Percentiles rank a stretch among this genome's conserved stretches.
These are phyloP conservation scores for Cerceris ruficornis DNA, from an alignment of 2,888 invertebrate genomes.

Conservation along the genomic window DNA sequence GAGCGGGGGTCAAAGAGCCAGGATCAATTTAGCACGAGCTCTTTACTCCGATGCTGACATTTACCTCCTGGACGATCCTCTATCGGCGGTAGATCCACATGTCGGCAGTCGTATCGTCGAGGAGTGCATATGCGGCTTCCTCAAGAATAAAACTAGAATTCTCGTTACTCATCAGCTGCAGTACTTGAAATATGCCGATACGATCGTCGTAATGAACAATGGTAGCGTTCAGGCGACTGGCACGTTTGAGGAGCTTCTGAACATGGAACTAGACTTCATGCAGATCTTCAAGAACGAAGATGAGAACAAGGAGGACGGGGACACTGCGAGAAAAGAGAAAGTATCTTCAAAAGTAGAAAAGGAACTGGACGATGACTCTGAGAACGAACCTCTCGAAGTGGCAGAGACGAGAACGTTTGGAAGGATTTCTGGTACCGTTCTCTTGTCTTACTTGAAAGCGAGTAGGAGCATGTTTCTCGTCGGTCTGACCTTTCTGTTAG, in stretches of 20 bases:
- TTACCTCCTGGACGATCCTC: conserved; percentile 90
- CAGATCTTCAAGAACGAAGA: conserved; percentile 79
- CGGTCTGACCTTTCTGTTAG: conserved; percentile 61
- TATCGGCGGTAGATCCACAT: conserved; percentile 90
- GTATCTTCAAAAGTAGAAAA: neutral
- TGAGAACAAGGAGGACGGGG: conserved; percentile 10
- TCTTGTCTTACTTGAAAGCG: conserved; percentile 74
- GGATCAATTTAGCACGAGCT: conserved; percentile 90
- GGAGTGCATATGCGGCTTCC: conserved; percentile 86
- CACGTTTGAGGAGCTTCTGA: conserved; percentile 83
- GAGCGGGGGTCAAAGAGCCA: conserved; percentile 91
- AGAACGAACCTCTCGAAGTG: conserved; percentile 27
- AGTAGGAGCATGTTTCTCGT: conserved; percentile 71
- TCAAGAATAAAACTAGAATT: conserved; percentile 87
- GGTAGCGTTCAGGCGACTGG: conserved; percentile 85
- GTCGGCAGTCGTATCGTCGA: conserved; percentile 90
- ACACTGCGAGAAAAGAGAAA: neutral
- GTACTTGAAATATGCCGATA: conserved; percentile 86
- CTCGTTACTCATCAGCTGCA: conserved; percentile 94
- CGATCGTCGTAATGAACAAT: conserved; percentile 86
- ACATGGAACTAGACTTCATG: conserved; percentile 82
- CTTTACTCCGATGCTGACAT: conserved; percentile 90
- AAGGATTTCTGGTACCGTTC: conserved; percentile 60
- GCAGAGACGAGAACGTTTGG: conserved; percentile 61
- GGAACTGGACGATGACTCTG: conserved; percentile 70